A percentile compares a stretch with the other conserved stretches of the same genome.
These are phyloP conservation scores for Dryomyza anilis DNA, from an alignment of 2,888 invertebrate species.

Conservation along the genomic window DNA sequence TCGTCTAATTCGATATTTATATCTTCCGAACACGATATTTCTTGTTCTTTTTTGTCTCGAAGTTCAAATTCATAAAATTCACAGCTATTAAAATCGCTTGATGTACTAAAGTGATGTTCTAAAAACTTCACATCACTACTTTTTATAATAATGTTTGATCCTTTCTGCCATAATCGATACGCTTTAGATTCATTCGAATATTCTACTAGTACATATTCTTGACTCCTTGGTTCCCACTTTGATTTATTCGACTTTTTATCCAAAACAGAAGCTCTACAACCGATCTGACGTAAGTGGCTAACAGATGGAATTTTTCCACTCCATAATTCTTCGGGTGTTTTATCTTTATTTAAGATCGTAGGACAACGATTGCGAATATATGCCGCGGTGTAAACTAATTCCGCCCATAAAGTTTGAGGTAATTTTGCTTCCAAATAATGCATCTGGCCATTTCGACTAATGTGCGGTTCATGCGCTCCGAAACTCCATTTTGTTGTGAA, in stretches of 20 bases:
- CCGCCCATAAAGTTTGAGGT: neutral
- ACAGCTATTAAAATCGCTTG: neutral
- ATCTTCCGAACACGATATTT: neutral
- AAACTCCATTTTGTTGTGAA: neutral
- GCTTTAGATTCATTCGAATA: slow-evolving; percentile 30
- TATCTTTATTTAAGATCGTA: slow-evolving; percentile 15
- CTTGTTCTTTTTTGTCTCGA: neutral
- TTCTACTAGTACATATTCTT: slow-evolving; percentile 20
- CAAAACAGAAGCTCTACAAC: slow-evolving; percentile 15
- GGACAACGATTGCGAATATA: slow-evolving; percentile 22
- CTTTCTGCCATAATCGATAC: slow-evolving; percentile 26
- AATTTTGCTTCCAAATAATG: neutral
- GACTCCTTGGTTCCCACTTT: slow-evolving; percentile 21
- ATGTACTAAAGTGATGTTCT: neutral
- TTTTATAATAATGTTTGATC: neutral
- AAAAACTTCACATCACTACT: slow-evolving; percentile 27
- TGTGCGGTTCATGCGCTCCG: no score
- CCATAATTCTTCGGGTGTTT: slow-evolving; percentile 25
- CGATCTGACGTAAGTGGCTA: slow-evolving; percentile 22
- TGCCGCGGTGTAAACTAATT: neutral
- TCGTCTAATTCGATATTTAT: neutral
- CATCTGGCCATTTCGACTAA: neutral
- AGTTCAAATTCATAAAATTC: neutral
- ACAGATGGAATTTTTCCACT: neutral
- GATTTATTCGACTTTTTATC: slow-evolving; percentile 17